Evolutionary conservation across 2,888 invertebrate genomes (phyloP), one percentile per base, ranked within the genome.

Genomic region (Lordiphosa fenestrarum): DNA sequence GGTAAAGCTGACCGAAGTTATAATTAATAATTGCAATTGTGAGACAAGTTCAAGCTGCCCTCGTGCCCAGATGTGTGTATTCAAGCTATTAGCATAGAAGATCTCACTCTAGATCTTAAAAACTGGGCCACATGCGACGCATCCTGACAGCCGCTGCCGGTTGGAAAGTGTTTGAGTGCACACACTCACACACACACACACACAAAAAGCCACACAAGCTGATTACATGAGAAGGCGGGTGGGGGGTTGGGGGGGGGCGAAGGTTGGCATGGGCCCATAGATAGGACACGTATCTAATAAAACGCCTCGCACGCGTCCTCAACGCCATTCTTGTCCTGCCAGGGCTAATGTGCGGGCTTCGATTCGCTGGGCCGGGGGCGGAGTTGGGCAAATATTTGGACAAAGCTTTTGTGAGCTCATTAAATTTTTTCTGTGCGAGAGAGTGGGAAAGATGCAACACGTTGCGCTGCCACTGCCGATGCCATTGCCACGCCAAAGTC

Each of bases 241-340:
- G 19, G 6, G 6, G 21, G 33, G 23, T 39, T 23, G 12, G 6
- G 19, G 19, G 6, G 6, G 21, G 42, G 15, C 47, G 15, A 19
- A 33, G 9, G 33, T n/a, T 19, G 19, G 15, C 13, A 21, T 35
- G 37, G 58, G 47, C 36, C 69, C 40, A 62, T 54, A 77, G 80
- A 80, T 80, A 80, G 85, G 65, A 74, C 80, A 80, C 80, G 80
- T 84, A 75, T 75, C 80, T 76, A 80, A 80, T 80, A 83, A 84
- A 80, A 73, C 67, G 73, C 62, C 67, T 63, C 44, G 68, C 67
- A 84, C 76, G 76, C 83, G 61, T 54, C 38, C 13, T 37, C 36
- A 15, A 37, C 6, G 13, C 19, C 15, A 6, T 50, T 72, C 46
- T 39, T 35, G 40, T 72, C 40, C 39, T 21, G 37, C 21, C 47